Percentiles rank a stretch among this genome's conserved stretches.
phyloP scores from a whole-genome alignment of 2,113 vertebrate genomes.

The Polypterus bichir region DNA sequence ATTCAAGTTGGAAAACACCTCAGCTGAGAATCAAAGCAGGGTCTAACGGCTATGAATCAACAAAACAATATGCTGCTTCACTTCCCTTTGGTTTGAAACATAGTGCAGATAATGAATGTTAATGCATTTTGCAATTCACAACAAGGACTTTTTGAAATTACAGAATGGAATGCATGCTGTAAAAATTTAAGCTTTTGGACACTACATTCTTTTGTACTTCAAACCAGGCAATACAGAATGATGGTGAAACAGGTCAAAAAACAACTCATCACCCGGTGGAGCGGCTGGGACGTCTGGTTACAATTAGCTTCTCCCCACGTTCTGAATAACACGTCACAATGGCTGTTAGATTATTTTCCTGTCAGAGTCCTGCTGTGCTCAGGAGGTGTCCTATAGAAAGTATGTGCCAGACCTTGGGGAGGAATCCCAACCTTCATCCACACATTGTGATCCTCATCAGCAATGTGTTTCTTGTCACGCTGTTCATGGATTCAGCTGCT shows the following conservation, averaged over 20 bases:
- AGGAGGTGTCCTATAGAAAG: slow-evolving; percentile 45
- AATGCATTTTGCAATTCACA: too few relatives aligned
- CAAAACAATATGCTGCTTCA: too few relatives aligned
- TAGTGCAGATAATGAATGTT: too few relatives aligned
- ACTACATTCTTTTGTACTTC: slow-evolving; percentile 58
- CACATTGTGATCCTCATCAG: slow-evolving; percentile 16
- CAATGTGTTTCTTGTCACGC: slow-evolving; percentile 23
- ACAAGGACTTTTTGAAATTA: too few relatives aligned
- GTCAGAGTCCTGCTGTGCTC: slow-evolving; percentile 63
- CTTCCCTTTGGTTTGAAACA: too few relatives aligned
- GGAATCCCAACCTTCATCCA: slow-evolving; percentile 27
- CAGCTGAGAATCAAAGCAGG: too few relatives aligned
- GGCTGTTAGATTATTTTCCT: slow-evolving; percentile 57
- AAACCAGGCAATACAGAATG: slow-evolving; percentile 42
- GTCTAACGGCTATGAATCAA: too few relatives aligned
- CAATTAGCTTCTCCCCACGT: slow-evolving; percentile 60
- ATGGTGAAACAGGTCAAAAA: slow-evolving; percentile 58
- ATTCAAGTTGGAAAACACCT: too few relatives aligned
- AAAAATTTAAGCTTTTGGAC: slow-evolving; percentile 37
- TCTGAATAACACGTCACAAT: slow-evolving; percentile 50
- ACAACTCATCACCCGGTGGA: slow-evolving; percentile 58
- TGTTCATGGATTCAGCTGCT: slow-evolving; percentile 34
- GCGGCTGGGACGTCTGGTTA: slow-evolving; percentile 66
- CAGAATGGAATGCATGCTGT: too few relatives aligned
- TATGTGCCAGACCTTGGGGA: slow-evolving; percentile 39